These are phyloP conservation scores for Hypotaenidia philippensis DNA, from an alignment of 2,797 vertebrate species.

Conservation along the genomic window DNA sequence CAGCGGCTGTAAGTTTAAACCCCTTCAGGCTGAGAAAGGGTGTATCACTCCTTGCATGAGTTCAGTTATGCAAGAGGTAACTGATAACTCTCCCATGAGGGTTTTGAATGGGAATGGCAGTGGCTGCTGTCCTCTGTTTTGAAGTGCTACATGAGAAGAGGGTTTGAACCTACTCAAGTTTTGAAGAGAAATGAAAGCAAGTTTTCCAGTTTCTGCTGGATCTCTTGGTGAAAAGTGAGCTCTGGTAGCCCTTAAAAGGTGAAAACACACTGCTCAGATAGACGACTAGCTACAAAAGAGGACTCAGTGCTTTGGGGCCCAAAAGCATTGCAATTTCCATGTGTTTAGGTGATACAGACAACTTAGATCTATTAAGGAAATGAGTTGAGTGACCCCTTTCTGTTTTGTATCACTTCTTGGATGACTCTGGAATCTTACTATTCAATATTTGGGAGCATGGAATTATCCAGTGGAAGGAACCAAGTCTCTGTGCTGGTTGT, in stretches of 20 bases:
- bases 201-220: not conserved
- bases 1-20: not conserved
- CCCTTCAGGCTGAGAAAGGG: not conserved
- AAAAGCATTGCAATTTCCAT: rapidly evolving
- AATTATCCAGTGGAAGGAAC: not conserved
- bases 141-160: not conserved
- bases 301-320: not conserved
- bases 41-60: not conserved
- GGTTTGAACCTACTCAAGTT: not conserved
- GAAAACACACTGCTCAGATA: not conserved
- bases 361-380: not conserved
- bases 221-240: not conserved
- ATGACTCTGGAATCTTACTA: not conserved
- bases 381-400: not conserved
- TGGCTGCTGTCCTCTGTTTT: not conserved
- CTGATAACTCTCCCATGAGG: not conserved
- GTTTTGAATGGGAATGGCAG: not conserved
- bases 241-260: not conserved
- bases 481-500: not conserved
- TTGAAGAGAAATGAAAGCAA: not conserved
- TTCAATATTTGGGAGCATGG: not conserved
- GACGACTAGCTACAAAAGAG: not conserved
- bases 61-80: not conserved
- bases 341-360: not conserved
- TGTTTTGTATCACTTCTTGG: not conserved